Percentiles rank a stretch among this genome's conserved stretches.
These are phyloP conservation scores for Synanthedon formicaeformis DNA, from an alignment of 2,888 invertebrate species.

Conservation along the genomic window DNA sequence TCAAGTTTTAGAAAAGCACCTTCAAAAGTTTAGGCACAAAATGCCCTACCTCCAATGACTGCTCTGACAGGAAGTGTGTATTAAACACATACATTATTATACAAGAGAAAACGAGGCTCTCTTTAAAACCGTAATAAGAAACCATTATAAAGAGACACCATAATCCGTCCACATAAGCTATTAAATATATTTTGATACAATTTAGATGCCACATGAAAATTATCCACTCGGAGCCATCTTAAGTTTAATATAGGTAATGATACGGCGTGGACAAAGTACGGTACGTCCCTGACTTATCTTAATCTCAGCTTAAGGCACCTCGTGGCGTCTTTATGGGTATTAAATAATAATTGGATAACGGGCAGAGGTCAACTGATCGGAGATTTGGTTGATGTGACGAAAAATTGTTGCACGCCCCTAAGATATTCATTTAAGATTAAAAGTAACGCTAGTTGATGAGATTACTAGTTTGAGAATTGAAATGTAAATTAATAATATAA, in stretches of 20 bases:
- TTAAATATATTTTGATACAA: slow-evolving; percentile 49
- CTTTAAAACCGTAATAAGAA: background rate
- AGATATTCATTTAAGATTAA: background rate
- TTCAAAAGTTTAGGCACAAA: too few relatives aligned
- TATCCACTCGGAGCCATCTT: slow-evolving; percentile 33
- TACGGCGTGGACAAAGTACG: slow-evolving; percentile 39
- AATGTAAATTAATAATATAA: too few relatives aligned
- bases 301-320: slow-evolving; percentile 58
- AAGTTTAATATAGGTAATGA: slow-evolving; percentile 52
- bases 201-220: slow-evolving; percentile 49
- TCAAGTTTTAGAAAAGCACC: too few relatives aligned
- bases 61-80: background rate
- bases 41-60: background rate
- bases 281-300: slow-evolving; percentile 39
- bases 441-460: background rate
- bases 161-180: slow-evolving; percentile 37
- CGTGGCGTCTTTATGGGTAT: slow-evolving; percentile 45
- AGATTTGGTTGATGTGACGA: slow-evolving; percentile 17
- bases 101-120: too few relatives aligned
- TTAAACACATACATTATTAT: slow-evolving; percentile 6
- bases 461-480: background rate
- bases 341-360: slow-evolving; percentile 63
- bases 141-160: slow-evolving; percentile 27
- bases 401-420: background rate
- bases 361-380: slow-evolving; percentile 47